Conservation (phyloP, 2,888 invertebrate genomes). For the Agonum fuliginosum region DNA sequence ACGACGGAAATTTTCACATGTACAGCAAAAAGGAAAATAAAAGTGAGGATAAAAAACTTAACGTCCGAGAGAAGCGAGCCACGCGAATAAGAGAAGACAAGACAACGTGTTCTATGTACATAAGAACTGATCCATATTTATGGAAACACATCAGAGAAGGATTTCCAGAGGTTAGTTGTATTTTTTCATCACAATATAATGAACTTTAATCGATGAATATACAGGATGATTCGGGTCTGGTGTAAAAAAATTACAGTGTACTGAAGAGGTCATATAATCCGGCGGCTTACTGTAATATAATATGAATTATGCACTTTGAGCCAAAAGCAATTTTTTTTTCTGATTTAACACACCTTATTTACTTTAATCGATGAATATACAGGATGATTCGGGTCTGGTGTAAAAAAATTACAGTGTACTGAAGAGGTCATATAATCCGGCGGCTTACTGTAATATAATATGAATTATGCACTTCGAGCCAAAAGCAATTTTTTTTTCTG, state of each 20-base stretch:
- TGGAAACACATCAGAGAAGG: constrained; percentile 94
- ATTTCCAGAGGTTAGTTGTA: constrained; percentile 83
- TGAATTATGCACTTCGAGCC: no score
- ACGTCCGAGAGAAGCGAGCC: constrained; percentile 70
- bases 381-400: no score
- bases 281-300: no score
- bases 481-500: no score
- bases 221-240: constrained; percentile 14
- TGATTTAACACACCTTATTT: no score
- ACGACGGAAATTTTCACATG: constrained; percentile 77
- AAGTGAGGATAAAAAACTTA: constrained; percentile 62
- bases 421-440: no score
- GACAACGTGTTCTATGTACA: constrained; percentile 94
- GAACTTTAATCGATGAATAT: constrained; percentile 10
- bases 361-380: no score
- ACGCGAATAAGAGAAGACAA: constrained; percentile 80
- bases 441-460: no score
- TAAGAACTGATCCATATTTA: constrained; percentile 98
- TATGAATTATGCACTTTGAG: no score
- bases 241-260: background rate
- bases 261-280: no score
- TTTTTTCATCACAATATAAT: constrained; percentile 28
- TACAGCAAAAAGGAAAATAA: constrained; percentile 86
- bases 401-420: no score
- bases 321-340: no score